A percentile compares a stretch with the other conserved stretches of the same genome.
These are phyloP conservation scores for Bovichtus variegatus DNA, from an alignment of 2,797 vertebrate species.

Conservation along the genomic window DNA sequence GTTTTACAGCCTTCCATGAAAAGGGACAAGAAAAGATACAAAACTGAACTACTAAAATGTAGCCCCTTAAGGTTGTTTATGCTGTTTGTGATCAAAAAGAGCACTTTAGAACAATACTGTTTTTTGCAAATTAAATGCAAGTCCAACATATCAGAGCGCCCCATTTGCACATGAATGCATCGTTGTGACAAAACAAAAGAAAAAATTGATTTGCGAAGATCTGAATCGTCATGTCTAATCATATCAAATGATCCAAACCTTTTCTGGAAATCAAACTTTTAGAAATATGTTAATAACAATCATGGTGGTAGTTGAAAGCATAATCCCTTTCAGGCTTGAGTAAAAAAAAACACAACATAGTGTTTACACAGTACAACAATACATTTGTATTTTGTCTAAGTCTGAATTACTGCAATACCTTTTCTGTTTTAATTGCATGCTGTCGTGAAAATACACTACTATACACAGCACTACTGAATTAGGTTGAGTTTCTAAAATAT, in stretches of 20 bases:
- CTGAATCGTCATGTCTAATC: not conserved
- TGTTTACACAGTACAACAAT: not conserved
- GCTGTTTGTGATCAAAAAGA: not conserved
- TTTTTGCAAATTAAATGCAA: not conserved
- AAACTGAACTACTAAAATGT: not conserved
- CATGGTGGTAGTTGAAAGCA: not conserved
- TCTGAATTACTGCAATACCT: not conserved
- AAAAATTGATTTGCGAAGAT: not conserved
- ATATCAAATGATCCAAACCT: not conserved
- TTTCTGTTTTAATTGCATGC: not conserved
- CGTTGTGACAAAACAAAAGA: not conserved
- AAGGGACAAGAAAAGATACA: not conserved
- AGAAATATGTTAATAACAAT: not conserved
- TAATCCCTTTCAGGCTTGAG: no score
- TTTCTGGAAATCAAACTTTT: not conserved
- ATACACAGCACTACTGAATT: not conserved
- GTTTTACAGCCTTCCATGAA: conserved; percentile 1
- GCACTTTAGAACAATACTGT: not conserved
- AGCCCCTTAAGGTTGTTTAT: not conserved
- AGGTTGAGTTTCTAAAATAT: conserved; percentile 31
- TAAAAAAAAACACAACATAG: not conserved
- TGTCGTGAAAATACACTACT: conserved; percentile 5
- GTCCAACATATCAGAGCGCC: not conserved
- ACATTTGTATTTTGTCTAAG: not conserved
- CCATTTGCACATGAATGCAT: not conserved